Evolutionary conservation across 2,888 invertebrate species (phyloP).

Genomic region (Brachypalpus laphriformis): DNA sequence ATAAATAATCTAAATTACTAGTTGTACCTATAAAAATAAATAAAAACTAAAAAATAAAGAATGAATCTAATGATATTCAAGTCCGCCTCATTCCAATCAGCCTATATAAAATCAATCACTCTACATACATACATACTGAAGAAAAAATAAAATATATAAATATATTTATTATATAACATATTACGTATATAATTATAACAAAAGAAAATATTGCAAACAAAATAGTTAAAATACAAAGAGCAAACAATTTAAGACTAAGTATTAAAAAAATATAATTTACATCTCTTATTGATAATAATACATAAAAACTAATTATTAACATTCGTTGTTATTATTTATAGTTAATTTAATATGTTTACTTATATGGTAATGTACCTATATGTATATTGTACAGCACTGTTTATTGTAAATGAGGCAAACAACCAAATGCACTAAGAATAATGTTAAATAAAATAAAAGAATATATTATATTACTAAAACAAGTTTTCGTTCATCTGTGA

Average conservation of each 20-base stretch:
- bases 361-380: constrained; percentile 51
- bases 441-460: constrained; percentile 70
- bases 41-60: constrained; percentile 20
- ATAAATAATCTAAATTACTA: constrained; percentile 64
- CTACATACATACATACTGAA: constrained; percentile 62
- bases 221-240: constrained; percentile 42
- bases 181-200: constrained; percentile 22
- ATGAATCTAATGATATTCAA: constrained; percentile 63
- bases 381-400: constrained; percentile 73
- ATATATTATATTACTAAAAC: constrained; percentile 60
- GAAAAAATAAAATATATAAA: constrained; percentile 36
- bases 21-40: constrained; percentile 64
- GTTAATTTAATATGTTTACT: constrained; percentile 47
- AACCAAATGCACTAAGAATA: constrained; percentile 68
- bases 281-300: neutral
- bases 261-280: constrained; percentile 21
- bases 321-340: constrained; percentile 43
- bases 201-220: constrained; percentile 8
- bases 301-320: constrained; percentile 4
- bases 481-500: neutral
- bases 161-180: constrained; percentile 73
- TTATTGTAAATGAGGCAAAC: constrained; percentile 54
- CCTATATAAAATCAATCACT: constrained; percentile 68
- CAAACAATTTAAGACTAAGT: constrained; percentile 68
- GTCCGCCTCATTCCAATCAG: constrained; percentile 73